These are phyloP conservation scores for Lethenteron reissneri DNA, from an alignment of 2,113 vertebrate genomes.

Conservation along the genomic window DNA sequence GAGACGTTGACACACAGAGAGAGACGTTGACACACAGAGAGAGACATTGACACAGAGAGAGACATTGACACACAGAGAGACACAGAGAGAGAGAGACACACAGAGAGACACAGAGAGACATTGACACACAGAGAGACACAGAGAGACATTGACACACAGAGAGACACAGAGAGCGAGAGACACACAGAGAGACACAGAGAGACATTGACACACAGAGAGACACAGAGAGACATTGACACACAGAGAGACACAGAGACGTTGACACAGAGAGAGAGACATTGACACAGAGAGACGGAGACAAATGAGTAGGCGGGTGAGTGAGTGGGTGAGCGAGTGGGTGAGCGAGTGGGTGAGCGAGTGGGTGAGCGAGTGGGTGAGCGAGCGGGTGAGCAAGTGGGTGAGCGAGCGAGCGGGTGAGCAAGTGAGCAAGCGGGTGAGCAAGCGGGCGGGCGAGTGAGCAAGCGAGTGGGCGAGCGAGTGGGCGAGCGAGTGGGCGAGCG, in stretches of 20 bases:
- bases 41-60: too few relatives aligned
- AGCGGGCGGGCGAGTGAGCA: too few relatives aligned
- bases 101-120: not conserved
- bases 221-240: constrained; percentile 13
- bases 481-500: too few relatives aligned
- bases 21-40: not conserved
- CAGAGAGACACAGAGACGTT: not conserved
- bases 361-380: too few relatives aligned
- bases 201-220: too few relatives aligned
- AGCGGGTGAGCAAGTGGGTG: too few relatives aligned
- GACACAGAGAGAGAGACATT: not conserved
- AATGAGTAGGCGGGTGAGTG: too few relatives aligned
- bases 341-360: too few relatives aligned
- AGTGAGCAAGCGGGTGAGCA: too few relatives aligned
- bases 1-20: not conserved
- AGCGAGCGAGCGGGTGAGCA: too few relatives aligned
- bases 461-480: too few relatives aligned
- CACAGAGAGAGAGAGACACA: not conserved
- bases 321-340: too few relatives aligned
- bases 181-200: constrained; percentile 9
- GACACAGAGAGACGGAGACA: not conserved
- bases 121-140: not conserved
- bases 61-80: not conserved
- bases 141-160: not conserved
- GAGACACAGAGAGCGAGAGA: not conserved